These are phyloP conservation scores for Dermochelys coriacea DNA, from an alignment of 2,797 vertebrate genomes.

Conservation along the genomic window DNA sequence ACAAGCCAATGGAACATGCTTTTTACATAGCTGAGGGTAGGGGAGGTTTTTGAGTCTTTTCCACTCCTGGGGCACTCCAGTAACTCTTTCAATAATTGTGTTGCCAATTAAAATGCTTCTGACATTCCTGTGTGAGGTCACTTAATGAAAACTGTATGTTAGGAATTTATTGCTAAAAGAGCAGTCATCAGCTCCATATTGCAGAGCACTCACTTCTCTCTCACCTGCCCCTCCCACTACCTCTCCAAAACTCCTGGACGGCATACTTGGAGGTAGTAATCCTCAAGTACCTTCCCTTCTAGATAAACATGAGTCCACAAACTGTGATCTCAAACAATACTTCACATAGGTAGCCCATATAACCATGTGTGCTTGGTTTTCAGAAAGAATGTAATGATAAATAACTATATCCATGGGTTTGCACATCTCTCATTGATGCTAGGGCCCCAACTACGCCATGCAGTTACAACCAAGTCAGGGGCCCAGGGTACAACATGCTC, in stretches of 20 bases:
- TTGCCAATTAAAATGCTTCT: slow-evolving; percentile 20
- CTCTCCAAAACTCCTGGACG: slow-evolving; percentile 6
- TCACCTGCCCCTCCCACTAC: not conserved
- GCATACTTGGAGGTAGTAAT: slow-evolving; percentile 28
- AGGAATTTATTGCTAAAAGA: slow-evolving; percentile 34
- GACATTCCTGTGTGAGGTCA: slow-evolving; percentile 34
- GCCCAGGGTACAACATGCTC: not conserved
- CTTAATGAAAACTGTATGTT: slow-evolving; percentile 7
- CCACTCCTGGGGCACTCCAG: not conserved
- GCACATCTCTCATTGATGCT: not conserved
- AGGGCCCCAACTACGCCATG: not conserved
- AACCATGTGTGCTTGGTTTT: not conserved
- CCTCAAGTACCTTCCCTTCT: slow-evolving; percentile 13
- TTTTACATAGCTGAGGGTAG: no score
- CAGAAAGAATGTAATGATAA: not conserved
- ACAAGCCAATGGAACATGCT: not conserved
- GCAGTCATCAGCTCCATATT: slow-evolving; percentile 17
- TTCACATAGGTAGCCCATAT: slow-evolving; percentile 3
- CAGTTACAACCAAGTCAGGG: not conserved
- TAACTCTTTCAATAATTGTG: slow-evolving; percentile 17
- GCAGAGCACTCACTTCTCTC: not conserved
- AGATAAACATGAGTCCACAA: not conserved
- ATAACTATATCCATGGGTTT: not conserved
- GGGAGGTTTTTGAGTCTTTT: no score
- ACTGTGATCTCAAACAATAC: not conserved